Conservation (phyloP, 92 coral and sea anemone genomes). For the Zoanthus gigantus region DNA sequence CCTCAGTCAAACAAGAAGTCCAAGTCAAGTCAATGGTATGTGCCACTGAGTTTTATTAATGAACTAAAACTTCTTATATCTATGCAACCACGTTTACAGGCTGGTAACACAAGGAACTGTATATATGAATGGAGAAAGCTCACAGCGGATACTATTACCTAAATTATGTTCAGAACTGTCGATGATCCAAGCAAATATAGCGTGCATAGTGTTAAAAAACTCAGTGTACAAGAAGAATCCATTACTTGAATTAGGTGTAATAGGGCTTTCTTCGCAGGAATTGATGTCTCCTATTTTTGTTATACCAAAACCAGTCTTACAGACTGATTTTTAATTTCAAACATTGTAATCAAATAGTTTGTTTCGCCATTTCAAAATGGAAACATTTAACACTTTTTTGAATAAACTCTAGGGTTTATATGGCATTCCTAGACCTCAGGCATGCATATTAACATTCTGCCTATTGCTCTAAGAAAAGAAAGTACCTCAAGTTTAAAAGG, state of each 20-base stretch:
- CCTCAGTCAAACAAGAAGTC: slow-evolving; percentile 58
- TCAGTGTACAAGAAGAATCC: slow-evolving; percentile 34
- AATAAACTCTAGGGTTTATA: slow-evolving; percentile 41
- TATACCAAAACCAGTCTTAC: slow-evolving; percentile 46
- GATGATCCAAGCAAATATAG: slow-evolving; percentile 56
- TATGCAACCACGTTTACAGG: slow-evolving; percentile 45
- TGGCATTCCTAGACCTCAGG: slow-evolving; percentile 56
- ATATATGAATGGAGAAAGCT: slow-evolving; percentile 42
- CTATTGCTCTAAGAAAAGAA: slow-evolving; percentile 51
- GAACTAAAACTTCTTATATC: slow-evolving; percentile 17
- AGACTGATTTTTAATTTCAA: too few species aligned
- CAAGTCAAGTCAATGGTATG: slow-evolving; percentile 28
- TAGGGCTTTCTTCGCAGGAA: slow-evolving; percentile 48
- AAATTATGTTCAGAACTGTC: slow-evolving; percentile 44
- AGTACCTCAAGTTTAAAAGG: slow-evolving; percentile 45
- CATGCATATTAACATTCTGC: slow-evolving; percentile 45
- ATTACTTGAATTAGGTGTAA: slow-evolving; percentile 47
- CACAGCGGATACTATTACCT: slow-evolving; percentile 51
- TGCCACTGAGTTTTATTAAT: slow-evolving; percentile 21
- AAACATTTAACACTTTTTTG: neutral
- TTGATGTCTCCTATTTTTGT: slow-evolving; percentile 46
- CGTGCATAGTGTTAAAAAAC: slow-evolving; percentile 24
- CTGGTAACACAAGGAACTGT: slow-evolving; percentile 58
- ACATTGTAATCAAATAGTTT: too few species aligned
- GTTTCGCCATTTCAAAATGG: too few species aligned